These are phyloP conservation scores for Dioctria linearis DNA, from an alignment of 2,888 invertebrate genomes.

Conservation along the genomic window DNA sequence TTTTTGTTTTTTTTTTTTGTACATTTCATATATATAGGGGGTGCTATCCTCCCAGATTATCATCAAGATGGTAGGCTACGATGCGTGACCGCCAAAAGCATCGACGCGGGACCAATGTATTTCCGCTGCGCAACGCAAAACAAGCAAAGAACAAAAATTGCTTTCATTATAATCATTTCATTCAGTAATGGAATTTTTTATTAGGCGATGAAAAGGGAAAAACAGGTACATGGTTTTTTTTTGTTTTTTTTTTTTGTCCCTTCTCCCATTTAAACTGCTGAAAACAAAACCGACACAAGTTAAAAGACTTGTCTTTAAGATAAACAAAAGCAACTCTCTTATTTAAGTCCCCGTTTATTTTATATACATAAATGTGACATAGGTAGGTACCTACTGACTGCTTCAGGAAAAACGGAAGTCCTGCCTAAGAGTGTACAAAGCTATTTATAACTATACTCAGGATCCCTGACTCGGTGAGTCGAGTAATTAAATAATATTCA, in stretches of 20 bases:
- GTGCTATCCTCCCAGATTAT: conserved; percentile 50
- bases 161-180: conserved; percentile 47
- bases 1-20: neutral
- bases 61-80: conserved; percentile 57
- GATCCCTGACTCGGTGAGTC: neutral
- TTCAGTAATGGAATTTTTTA: conserved; percentile 43
- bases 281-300: neutral
- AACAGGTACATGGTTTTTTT: neutral
- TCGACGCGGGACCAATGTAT: conserved; percentile 70
- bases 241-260: neutral
- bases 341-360: neutral
- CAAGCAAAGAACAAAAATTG: conserved; percentile 36
- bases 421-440: neutral
- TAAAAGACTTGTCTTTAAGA: too few species aligned
- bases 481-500: neutral
- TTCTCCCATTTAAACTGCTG: neutral
- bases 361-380: neutral
- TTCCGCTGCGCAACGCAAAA: conserved; percentile 64
- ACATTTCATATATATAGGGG: neutral
- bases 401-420: neutral
- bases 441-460: neutral
- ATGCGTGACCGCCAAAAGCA: conserved; percentile 62
- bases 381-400: neutral
- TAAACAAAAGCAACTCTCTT: neutral
- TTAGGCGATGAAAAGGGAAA: conserved; percentile 27